Percentiles rank a stretch among this genome's conserved stretches.
Evolutionary conservation across 2,888 invertebrate species (phyloP).

Genomic region (Phortica okadai): DNA sequence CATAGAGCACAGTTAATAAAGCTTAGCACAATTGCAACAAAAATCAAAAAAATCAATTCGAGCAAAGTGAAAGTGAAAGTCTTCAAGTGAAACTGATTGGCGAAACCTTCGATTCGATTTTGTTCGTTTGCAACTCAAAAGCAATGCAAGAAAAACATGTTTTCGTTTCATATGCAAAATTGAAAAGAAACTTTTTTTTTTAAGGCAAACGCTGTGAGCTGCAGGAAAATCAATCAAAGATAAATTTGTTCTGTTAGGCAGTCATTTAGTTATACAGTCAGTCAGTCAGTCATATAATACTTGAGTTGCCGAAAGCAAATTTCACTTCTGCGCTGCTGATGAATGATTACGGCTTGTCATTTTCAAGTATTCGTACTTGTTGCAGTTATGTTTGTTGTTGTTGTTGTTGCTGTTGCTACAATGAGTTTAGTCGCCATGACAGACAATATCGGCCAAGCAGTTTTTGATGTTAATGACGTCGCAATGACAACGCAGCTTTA

Average conservation of each 20-base stretch:
- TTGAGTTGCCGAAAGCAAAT: neutral
- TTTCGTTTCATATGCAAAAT: neutral
- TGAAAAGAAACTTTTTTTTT: neutral
- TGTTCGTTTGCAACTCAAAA: neutral
- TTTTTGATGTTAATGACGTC: conserved; percentile 2
- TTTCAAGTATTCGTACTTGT: conserved; percentile 3
- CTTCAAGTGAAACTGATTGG: conserved; percentile 12
- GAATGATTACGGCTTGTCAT: conserved; percentile 21
- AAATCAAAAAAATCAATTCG: neutral
- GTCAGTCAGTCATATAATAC: neutral
- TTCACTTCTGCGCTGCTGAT: conserved; percentile 1
- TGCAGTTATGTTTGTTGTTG: neutral
- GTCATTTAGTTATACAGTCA: neutral
- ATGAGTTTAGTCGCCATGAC: neutral
- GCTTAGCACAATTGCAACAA: neutral
- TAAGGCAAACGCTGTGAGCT: conserved; percentile 7
- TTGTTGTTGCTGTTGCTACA: neutral
- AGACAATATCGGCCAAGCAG: neutral
- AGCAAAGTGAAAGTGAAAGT: conserved; percentile 6
- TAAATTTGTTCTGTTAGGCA: neutral
- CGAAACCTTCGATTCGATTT: conserved; percentile 2
- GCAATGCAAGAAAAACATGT: conserved; percentile 2
- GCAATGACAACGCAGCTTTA: conserved; percentile 12
- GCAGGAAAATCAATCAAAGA: conserved; percentile 19
- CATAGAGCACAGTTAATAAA: neutral